Percentiles rank a stretch among this genome's conserved stretches.
Conservation (phyloP, 1,140 invertebrate genomes). For the Hestina assimilis region DNA sequence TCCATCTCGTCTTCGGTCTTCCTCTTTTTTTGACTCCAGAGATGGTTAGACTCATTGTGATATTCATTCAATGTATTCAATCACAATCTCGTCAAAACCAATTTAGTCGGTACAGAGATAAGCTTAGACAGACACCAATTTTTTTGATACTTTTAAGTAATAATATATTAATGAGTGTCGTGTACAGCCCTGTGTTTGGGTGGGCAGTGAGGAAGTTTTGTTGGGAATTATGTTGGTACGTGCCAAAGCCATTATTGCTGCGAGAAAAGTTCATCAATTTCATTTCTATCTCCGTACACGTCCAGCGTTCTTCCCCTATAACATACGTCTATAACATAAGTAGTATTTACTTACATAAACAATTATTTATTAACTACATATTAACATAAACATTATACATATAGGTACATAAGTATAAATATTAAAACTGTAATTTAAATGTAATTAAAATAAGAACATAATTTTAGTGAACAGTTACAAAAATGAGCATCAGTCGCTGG, state of each 20-base stretch:
- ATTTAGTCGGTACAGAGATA: too few relatives aligned
- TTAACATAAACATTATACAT: background rate
- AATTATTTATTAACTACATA: background rate
- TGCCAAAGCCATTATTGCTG: conserved; percentile 80
- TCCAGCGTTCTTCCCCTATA: conserved; percentile 32
- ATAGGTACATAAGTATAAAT: too few relatives aligned
- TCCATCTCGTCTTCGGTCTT: too few relatives aligned
- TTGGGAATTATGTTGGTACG: conserved; percentile 79
- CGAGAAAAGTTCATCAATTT: conserved; percentile 78
- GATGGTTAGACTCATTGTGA: too few relatives aligned
- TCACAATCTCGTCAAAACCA: too few relatives aligned
- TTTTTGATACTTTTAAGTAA: background rate
- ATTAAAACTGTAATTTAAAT: too few relatives aligned
- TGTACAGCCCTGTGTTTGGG: conserved; percentile 51
- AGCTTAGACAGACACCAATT: too few relatives aligned
- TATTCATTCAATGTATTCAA: too few relatives aligned
- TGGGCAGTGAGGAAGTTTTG: conserved; percentile 74
- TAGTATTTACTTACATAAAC: background rate
- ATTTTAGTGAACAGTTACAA: too few relatives aligned
- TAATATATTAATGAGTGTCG: background rate
- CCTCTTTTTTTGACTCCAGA: too few relatives aligned
- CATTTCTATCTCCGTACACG: conserved; percentile 68
- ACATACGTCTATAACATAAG: conserved; percentile 2
- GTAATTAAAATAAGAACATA: too few relatives aligned
- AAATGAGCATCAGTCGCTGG: too few relatives aligned